Conservation (phyloP, 2,113 vertebrate genomes). For the Ia io region DNA sequence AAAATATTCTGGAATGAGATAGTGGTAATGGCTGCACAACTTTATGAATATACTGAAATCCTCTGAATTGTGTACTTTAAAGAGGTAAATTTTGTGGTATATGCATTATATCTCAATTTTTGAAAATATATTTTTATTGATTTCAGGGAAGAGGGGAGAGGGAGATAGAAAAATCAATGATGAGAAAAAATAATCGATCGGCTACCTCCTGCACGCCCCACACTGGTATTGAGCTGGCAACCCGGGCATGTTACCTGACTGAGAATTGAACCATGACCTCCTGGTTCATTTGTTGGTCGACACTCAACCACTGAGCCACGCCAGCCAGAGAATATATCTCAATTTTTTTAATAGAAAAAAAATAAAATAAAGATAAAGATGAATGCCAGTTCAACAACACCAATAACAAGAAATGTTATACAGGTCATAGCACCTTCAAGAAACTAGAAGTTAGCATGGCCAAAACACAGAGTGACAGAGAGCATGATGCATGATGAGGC, state of each 20-base stretch:
- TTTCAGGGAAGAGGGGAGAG: no score
- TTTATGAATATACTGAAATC: not conserved
- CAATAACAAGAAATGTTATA: not conserved
- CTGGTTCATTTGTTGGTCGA: no score
- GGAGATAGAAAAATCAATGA: no score
- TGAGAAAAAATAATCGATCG: no score
- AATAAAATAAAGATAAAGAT: not conserved
- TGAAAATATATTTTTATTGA: not conserved
- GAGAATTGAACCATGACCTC: no score
- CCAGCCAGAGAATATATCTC: no score
- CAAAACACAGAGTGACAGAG: not conserved
- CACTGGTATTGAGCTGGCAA: no score
- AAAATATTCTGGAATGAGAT: slow-evolving; percentile 30
- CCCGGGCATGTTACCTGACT: no score
- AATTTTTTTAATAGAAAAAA: not conserved
- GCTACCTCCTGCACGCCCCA: no score
- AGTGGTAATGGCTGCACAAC: not conserved
- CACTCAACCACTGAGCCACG: no score
- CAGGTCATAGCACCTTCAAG: not conserved
- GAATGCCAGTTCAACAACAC: not conserved
- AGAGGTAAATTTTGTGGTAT: not conserved
- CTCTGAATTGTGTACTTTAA: not conserved
- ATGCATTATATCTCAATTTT: not conserved
- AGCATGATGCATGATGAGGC: not conserved
- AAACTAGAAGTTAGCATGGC: not conserved